Percentiles rank a stretch among this genome's conserved stretches.
Evolutionary conservation across 2,797 vertebrate species (phyloP).

Genomic region (Myotis daubentonii): DNA sequence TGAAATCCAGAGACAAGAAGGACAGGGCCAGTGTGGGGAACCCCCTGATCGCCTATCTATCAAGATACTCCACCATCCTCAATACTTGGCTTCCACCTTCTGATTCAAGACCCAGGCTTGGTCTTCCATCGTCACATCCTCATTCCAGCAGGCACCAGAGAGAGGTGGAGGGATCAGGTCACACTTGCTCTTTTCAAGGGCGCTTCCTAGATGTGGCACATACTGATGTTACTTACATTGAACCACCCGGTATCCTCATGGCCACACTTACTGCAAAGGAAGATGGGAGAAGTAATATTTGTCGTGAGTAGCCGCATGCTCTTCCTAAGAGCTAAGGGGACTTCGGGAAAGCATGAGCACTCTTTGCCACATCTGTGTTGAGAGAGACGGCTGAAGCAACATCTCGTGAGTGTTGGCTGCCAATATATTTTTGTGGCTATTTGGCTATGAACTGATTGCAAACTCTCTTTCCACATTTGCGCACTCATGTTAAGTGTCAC

Average conservation of each 20-base stretch:
- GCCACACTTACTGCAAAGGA: background rate
- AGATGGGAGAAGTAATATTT: background rate
- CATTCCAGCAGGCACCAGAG: background rate
- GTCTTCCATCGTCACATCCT: background rate
- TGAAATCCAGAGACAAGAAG: background rate
- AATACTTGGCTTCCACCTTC: background rate
- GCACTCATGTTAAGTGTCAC: background rate
- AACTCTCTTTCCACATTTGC: background rate
- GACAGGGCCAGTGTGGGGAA: too few species aligned
- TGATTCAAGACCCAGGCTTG: background rate
- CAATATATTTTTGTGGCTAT: background rate
- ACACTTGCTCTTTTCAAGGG: background rate
- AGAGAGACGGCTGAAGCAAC: background rate
- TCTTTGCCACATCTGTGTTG: background rate
- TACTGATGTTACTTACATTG: background rate
- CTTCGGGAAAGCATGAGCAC: accelerated
- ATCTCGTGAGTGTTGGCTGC: background rate
- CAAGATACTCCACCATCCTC: accelerated
- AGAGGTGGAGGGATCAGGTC: background rate
- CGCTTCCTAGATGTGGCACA: background rate
- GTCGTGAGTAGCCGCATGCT: too few species aligned
- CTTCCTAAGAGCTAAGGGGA: background rate
- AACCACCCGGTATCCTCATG: background rate
- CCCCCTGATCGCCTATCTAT: accelerated
- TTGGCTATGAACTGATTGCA: background rate